Base-by-base conservation (phyloP, 2,797 vertebrate species). In the Peromyscus eremicus region DNA sequence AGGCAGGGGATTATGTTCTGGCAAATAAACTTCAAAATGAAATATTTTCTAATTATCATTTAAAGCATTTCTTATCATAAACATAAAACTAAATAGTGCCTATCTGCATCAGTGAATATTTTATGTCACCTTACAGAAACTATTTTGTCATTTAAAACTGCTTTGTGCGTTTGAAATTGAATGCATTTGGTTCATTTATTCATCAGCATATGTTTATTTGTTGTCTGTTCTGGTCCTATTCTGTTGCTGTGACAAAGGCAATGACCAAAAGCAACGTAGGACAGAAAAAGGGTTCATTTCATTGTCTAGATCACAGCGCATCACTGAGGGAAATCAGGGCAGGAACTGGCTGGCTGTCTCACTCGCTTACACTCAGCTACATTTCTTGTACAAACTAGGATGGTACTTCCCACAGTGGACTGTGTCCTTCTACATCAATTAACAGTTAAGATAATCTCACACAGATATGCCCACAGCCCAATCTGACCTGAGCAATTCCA, bases 21-120 rank as follows among this genome's bases (percentile, higher is more conserved):
- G 68, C 17, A 95, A 85, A 68, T 43, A 92, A 9, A 32, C 10
- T 34, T 46, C 40, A 60, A 23, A 71, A 34, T 43, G 23, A 68
- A 46, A 40, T 91, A 71, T 91, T 73, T 91, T 93, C n/a, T 83
- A 81, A 89, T 92, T 86, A 92, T 43, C 27, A 29, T 89, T 89
- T 73, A 90, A 92, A 93, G 27, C 68, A 23, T 96, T 73, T 68
- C 49, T 55, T 75, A 37, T 71, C 25, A 29, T 29, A 46, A 92
- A 23, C 55, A 83, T 68, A 93, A 95, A 86, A 57, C 19, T 14
- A 86, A 66, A 95, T 8, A 46, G 4, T 62, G 25, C n/a, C 40
- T 79, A 6, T 92, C 79, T 97, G 81, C 43, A 85, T 89, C 16
- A 43, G 40, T 40, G 46, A 32, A 27, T 43, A 76, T 25, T 94